phyloP scores from a whole-genome alignment of 2,797 vertebrate genomes.

The Diplodus puntazzo region DNA sequence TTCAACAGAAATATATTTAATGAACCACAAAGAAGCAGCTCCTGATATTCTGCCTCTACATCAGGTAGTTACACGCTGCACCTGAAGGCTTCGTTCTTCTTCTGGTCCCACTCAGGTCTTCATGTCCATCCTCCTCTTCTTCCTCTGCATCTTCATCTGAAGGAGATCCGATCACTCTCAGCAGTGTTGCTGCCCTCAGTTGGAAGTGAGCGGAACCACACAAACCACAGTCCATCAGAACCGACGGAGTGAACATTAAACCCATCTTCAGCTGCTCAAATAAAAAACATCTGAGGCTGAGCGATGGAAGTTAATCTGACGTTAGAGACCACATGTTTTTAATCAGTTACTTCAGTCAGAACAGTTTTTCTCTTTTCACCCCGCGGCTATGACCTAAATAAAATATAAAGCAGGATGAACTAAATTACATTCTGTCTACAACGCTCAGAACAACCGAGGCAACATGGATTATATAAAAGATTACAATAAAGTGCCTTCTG shows the following conservation, averaged over 20 bases:
- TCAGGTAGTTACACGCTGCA: constrained; percentile 4
- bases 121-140: constrained; percentile 28
- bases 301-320: not conserved
- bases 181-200: constrained; percentile 63
- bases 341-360: not conserved
- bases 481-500: constrained; percentile 28
- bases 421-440: constrained; percentile 10
- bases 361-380: not conserved
- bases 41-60: not conserved
- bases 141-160: constrained; percentile 28
- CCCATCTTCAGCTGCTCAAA: not conserved
- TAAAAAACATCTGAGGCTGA: not conserved
- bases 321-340: not conserved
- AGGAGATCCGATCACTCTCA: not conserved
- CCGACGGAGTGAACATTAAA: not conserved
- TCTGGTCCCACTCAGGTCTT: constrained; percentile 16
- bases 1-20: not conserved
- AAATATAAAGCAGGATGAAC: constrained; percentile 5
- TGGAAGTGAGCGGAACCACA: constrained; percentile 45
- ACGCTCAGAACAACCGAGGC: not conserved
- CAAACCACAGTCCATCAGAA: not conserved
- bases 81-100: constrained; percentile 57
- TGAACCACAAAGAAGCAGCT: not conserved
- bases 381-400: constrained; percentile 11
- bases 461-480: constrained; percentile 25